Conservation (phyloP, 1,140 invertebrate species). For the Drosophila mayri region DNA sequence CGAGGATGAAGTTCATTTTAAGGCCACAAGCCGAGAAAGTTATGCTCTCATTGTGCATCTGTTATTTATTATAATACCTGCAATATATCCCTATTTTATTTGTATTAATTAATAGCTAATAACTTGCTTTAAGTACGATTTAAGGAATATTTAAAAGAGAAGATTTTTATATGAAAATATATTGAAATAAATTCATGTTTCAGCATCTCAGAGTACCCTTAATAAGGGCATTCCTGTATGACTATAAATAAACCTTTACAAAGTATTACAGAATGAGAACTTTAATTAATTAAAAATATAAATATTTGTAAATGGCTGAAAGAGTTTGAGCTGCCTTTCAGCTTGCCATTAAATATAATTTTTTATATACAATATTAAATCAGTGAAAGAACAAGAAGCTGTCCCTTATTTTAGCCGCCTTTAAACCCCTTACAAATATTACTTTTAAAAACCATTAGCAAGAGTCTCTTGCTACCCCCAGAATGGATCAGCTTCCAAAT, state of each 20-base stretch:
- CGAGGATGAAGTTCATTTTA: slow-evolving; percentile 2
- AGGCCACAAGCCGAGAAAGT: background rate
- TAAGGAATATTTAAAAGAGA: too few species aligned
- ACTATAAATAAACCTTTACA: background rate
- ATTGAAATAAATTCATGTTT: background rate
- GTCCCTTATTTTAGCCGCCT: background rate
- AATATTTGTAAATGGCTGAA: background rate
- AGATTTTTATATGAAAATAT: background rate
- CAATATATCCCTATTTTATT: background rate
- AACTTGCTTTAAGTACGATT: background rate
- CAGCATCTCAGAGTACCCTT: background rate
- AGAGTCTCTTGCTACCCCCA: too few species aligned
- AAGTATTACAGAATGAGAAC: background rate
- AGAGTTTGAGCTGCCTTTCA: background rate
- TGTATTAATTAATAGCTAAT: background rate
- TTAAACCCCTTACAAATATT: background rate
- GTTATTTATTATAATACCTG: background rate
- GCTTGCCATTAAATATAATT: too few species aligned
- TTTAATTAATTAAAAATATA: slow-evolving; percentile 4
- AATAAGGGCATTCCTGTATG: background rate
- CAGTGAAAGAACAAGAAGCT: background rate
- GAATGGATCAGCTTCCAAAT: slow-evolving; percentile 17
- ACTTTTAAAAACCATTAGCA: slow-evolving; percentile 9
- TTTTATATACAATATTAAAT: background rate
- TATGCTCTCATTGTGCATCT: slow-evolving; percentile 1